A percentile compares a stretch with the other conserved stretches of the same genome.
Conservation (phyloP, 2,113 vertebrate species). For the Camelus dromedarius region DNA sequence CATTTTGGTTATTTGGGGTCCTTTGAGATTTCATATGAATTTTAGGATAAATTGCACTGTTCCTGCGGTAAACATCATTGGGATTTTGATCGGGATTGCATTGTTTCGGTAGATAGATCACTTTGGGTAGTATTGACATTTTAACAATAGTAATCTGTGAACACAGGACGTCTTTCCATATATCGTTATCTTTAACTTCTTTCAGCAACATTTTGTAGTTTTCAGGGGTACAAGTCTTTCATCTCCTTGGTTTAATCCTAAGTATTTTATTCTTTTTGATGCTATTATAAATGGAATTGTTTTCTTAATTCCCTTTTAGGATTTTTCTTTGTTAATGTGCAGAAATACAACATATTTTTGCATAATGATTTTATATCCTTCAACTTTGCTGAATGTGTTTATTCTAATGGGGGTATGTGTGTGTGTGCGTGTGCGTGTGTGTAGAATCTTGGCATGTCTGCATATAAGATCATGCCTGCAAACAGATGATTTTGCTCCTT, state of each 20-base stretch:
- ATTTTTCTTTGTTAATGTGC: not conserved
- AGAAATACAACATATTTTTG: not conserved
- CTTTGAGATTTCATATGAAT: not conserved
- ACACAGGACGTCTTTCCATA: not conserved
- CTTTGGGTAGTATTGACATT: not conserved
- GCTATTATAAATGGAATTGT: not conserved
- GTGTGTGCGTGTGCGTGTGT: not conserved
- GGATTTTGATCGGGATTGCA: not conserved
- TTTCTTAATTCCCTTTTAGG: constrained; percentile 42
- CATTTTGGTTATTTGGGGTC: not conserved
- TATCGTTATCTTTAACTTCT: not conserved
- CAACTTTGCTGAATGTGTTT: not conserved
- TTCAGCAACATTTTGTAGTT: not conserved
- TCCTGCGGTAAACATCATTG: not conserved
- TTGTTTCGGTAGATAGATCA: not conserved
- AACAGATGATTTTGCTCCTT: not conserved
- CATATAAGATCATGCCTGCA: not conserved
- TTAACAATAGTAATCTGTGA: not conserved
- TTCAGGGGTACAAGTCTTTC: not conserved
- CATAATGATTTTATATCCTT: not conserved
- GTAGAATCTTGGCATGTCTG: not conserved
- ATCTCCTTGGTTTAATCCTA: not conserved
- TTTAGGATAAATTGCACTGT: not conserved
- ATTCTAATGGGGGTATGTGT: not conserved
- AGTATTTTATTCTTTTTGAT: not conserved